A percentile compares a stretch with the other conserved stretches of the same genome.
These are phyloP conservation scores for Lycocorax pyrrhopterus DNA, from an alignment of 2,113 vertebrate species.

Conservation along the genomic window DNA sequence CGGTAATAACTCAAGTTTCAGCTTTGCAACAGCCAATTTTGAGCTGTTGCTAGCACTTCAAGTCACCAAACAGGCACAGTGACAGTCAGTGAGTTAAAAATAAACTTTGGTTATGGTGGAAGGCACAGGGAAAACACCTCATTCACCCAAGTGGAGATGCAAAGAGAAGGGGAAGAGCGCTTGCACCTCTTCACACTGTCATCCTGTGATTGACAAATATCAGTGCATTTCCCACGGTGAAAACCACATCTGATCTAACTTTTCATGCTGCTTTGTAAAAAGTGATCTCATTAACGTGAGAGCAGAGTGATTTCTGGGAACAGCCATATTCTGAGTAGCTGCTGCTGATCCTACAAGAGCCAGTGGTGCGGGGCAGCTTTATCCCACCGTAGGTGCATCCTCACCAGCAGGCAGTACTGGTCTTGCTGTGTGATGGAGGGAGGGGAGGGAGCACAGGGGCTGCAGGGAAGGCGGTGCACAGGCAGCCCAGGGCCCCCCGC, in stretches of 20 bases:
- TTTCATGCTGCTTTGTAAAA: slow-evolving; percentile 7
- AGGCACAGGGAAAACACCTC: neutral
- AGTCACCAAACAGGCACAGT: neutral
- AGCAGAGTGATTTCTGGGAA: neutral
- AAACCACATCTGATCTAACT: slow-evolving; percentile 1
- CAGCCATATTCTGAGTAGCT: neutral
- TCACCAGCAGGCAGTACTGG: rapidly evolving
- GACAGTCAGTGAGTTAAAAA: neutral
- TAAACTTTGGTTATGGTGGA: neutral
- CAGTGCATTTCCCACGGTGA: neutral
- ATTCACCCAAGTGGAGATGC: neutral
- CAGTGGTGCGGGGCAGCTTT: neutral
- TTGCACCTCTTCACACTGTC: neutral
- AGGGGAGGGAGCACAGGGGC: neutral
- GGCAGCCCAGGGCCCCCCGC: neutral
- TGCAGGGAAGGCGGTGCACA: neutral
- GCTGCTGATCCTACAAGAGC: neutral
- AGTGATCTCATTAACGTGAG: neutral
- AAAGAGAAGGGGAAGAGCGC: neutral
- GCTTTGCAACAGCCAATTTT: neutral
- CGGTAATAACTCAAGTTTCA: neutral
- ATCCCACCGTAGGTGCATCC: rapidly evolving
- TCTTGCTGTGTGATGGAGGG: rapidly evolving
- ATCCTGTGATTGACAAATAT: neutral
- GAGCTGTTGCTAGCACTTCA: neutral